phyloP scores from a whole-genome alignment of 1,140 invertebrate species.

The Akabosia matsudoensis region DNA sequence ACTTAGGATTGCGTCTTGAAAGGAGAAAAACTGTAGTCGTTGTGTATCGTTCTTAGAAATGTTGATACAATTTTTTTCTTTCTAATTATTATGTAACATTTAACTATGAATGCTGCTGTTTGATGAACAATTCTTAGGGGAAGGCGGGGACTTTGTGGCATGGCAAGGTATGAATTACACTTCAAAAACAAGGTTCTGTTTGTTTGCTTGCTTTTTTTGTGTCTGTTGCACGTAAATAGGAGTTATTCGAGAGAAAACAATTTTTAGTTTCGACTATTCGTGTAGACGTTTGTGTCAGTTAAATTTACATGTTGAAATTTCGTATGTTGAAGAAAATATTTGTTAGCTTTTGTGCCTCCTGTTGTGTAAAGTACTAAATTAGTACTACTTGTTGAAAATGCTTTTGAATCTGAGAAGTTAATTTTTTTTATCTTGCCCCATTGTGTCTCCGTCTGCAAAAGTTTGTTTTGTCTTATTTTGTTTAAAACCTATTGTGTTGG shows the following conservation, averaged over 20 bases:
- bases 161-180: slow-evolving; percentile 40
- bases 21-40: no score
- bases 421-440: slow-evolving; percentile 27
- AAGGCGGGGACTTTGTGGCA: slow-evolving; percentile 69
- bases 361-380: neutral
- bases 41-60: neutral
- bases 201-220: slow-evolving; percentile 22
- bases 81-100: slow-evolving; percentile 39
- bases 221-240: slow-evolving; percentile 10
- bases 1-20: no score
- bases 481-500: no score
- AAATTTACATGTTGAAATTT: no score
- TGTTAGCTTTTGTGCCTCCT: no score
- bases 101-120: slow-evolving; percentile 48
- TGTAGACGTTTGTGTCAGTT: no score
- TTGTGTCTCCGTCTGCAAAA: slow-evolving; percentile 23
- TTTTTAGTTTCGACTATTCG: neutral
- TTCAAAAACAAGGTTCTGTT: slow-evolving; percentile 26
- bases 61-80: slow-evolving; percentile 30
- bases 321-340: no score
- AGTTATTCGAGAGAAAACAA: neutral
- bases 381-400: neutral
- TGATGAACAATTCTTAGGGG: slow-evolving; percentile 59
- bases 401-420: slow-evolving; percentile 23
- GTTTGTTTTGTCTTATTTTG: no score